phyloP scores from a whole-genome alignment of 30 jellyfish, hydroid and myxozoan species.

The Rhopilema esculentum region DNA sequence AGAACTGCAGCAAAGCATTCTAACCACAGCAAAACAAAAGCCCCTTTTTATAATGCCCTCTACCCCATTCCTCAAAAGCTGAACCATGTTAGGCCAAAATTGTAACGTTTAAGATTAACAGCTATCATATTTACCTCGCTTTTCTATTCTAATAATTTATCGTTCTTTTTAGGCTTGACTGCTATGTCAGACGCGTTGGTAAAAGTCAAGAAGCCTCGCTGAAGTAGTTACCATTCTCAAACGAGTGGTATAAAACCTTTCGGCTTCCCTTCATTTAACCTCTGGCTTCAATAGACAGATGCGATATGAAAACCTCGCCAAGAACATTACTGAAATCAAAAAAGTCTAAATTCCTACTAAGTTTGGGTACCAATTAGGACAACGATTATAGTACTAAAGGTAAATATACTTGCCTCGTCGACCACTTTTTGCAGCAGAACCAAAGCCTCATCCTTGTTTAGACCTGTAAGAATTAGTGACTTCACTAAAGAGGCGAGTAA shows the following conservation, averaged over 20 bases:
- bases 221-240: too few relatives aligned
- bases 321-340: background rate
- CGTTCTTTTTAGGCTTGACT: background rate
- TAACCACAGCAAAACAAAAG: too few relatives aligned
- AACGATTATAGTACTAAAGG: background rate
- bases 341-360: background rate
- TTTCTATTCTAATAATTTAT: background rate
- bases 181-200: too few relatives aligned
- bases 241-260: too few relatives aligned
- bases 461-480: slow-evolving; percentile 35
- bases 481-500: background rate
- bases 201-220: too few relatives aligned
- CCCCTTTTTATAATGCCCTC: too few relatives aligned
- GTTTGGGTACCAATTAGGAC: too few relatives aligned
- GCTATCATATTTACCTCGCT: background rate
- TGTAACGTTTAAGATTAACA: background rate
- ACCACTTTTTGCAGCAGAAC: slow-evolving; percentile 77
- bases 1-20: too few relatives aligned
- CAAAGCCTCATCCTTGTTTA: slow-evolving; percentile 83
- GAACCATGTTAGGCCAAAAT: background rate
- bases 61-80: too few relatives aligned
- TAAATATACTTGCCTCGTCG: slow-evolving; percentile 70
- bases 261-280: too few relatives aligned
- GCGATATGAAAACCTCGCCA: too few relatives aligned
- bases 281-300: too few relatives aligned